These are phyloP conservation scores for Drosophila guanche DNA, from an alignment of 1,140 invertebrate genomes.

Conservation along the genomic window DNA sequence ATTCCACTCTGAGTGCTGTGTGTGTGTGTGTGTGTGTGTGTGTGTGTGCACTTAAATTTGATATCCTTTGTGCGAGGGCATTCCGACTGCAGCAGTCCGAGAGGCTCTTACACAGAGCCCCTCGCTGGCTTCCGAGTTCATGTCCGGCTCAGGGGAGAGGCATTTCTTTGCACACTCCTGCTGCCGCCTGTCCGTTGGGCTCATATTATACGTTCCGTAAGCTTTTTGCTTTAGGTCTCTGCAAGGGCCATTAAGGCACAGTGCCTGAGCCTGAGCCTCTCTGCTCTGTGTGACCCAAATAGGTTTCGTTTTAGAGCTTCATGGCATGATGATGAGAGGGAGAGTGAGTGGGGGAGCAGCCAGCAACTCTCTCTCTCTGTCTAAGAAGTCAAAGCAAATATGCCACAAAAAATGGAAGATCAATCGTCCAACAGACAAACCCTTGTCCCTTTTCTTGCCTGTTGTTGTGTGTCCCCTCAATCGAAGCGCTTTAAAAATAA, in stretches of 20 bases:
- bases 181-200: slow-evolving; percentile 10
- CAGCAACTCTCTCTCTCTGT: not conserved
- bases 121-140: not conserved
- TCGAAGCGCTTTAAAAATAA: slow-evolving; percentile 71
- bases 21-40: slow-evolving; percentile 15
- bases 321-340: slow-evolving; percentile 72
- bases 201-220: slow-evolving; percentile 62
- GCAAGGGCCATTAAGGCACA: slow-evolving; percentile 68
- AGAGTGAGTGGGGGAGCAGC: not conserved
- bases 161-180: slow-evolving; percentile 31
- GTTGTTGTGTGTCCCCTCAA: slow-evolving; percentile 28
- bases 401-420: slow-evolving; percentile 36
- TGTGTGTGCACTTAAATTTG: slow-evolving; percentile 76
- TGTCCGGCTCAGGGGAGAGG: slow-evolving; percentile 10
- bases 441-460: not conserved
- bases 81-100: slow-evolving; percentile 20
- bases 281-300: slow-evolving; percentile 74
- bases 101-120: not conserved
- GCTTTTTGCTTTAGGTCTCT: slow-evolving; percentile 48
- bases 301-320: slow-evolving; percentile 66
- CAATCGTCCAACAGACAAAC: not conserved
- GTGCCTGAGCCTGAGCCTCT: slow-evolving; percentile 6
- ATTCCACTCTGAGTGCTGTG: slow-evolving; percentile 20
- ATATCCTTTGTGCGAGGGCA: slow-evolving; percentile 70
- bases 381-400: slow-evolving; percentile 64